A percentile compares a stretch with the other conserved stretches of the same genome.
phyloP scores from a whole-genome alignment of 2,113 vertebrate species.

The Dicentrarchus labrax region DNA sequence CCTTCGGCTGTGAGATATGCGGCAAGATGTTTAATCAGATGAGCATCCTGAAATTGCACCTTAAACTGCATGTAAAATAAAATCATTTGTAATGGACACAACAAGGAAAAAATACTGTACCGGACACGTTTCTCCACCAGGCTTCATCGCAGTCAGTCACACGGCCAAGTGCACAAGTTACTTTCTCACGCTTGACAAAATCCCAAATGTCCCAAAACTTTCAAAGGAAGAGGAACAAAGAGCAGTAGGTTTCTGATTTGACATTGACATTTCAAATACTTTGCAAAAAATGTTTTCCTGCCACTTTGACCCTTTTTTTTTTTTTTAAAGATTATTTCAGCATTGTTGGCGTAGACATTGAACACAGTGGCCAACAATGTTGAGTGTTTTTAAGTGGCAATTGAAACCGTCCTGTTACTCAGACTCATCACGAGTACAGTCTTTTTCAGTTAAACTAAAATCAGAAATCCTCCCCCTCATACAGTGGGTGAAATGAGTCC shows the following conservation, averaged over 20 bases:
- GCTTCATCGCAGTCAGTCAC: background rate
- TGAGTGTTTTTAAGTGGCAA: background rate
- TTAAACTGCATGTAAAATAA: constrained; percentile 57
- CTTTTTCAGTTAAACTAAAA: background rate
- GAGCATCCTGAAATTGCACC: constrained; percentile 68
- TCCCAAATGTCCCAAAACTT: background rate
- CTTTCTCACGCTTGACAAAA: background rate
- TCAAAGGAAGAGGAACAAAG: background rate
- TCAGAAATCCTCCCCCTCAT: no score
- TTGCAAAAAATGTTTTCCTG: constrained; percentile 20
- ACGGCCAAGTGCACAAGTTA: background rate
- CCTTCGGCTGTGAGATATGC: constrained; percentile 68
- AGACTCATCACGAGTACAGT: background rate
- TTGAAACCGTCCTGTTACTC: background rate
- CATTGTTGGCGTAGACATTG: background rate
- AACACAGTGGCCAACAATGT: background rate
- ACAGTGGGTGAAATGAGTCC: no score
- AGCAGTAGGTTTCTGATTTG: background rate
- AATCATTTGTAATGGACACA: no score
- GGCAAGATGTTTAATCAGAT: constrained; percentile 63
- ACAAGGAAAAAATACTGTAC: background rate
- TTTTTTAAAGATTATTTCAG: no score
- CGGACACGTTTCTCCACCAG: no score
- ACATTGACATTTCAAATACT: background rate
- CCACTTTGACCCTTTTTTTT: background rate